phyloP scores from a whole-genome alignment of 2,113 vertebrate species.

The Notarius quadriscutis region DNA sequence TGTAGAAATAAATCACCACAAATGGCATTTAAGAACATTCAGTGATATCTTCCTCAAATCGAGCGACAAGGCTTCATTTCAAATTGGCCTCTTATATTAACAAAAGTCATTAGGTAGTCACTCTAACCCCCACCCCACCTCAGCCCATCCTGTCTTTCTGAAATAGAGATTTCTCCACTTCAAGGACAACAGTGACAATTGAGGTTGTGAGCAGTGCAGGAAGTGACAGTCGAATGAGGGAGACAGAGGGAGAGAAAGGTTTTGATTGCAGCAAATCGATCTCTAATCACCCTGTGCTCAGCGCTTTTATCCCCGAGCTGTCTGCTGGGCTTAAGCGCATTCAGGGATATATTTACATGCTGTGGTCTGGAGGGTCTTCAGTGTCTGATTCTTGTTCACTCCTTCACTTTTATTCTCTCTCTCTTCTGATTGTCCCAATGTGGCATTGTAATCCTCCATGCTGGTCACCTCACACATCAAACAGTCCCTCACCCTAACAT shows the following conservation, averaged over 20 bases:
- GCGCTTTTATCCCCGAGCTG: conserved; percentile 72
- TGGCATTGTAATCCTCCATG: conserved; percentile 58
- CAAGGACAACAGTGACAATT: conserved; percentile 50
- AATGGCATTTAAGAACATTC: conserved; percentile 20
- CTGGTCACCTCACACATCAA: conserved; percentile 39
- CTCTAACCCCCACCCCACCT: not conserved
- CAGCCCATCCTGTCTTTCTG: conserved; percentile 59
- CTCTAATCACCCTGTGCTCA: conserved; percentile 73
- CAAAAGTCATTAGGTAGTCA: conserved; percentile 61
- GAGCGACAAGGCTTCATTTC: conserved; percentile 48
- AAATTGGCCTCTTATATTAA: conserved; percentile 55
- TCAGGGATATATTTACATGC: conserved; percentile 73
- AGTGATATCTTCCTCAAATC: conserved; percentile 27
- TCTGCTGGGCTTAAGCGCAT: conserved; percentile 70
- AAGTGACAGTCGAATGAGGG: conserved; percentile 41
- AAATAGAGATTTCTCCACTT: conserved; percentile 72
- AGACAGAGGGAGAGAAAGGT: conserved; percentile 57
- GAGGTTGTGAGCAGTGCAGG: conserved; percentile 17
- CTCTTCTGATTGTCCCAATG: conserved; percentile 60
- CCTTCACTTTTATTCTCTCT: conserved; percentile 31
- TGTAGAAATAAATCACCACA: conserved; percentile 24
- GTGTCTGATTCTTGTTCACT: conserved; percentile 46
- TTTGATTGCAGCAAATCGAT: conserved; percentile 81
- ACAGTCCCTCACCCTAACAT: conserved; percentile 34
- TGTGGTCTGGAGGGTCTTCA: conserved; percentile 64